A percentile compares a stretch with the other conserved stretches of the same genome.
Conservation (phyloP, 1,140 invertebrate species). For the Notospermus geniculatus region DNA sequence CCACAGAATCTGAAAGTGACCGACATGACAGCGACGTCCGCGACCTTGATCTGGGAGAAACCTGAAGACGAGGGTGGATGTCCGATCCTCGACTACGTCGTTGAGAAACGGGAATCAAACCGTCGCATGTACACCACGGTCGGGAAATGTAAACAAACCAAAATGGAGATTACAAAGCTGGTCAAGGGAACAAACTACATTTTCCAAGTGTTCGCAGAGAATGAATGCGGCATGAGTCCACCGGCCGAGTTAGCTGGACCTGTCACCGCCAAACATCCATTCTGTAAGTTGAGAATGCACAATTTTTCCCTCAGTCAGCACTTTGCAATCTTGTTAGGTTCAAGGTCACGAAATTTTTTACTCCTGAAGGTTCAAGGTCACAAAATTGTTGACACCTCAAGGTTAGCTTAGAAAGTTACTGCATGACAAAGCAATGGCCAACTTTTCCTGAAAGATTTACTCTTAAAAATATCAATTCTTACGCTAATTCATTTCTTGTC, state of each 20-base stretch:
- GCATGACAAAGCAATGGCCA: no score
- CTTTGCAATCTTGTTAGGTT: no score
- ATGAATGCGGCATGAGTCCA: slow-evolving; percentile 72
- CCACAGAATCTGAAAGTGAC: slow-evolving; percentile 37
- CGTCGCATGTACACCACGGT: slow-evolving; percentile 93
- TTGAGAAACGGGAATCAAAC: slow-evolving; percentile 86
- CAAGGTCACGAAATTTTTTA: no score
- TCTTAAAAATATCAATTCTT: background rate
- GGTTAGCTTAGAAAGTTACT: no score
- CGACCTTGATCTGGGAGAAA: slow-evolving; percentile 74
- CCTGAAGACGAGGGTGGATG: slow-evolving; percentile 72
- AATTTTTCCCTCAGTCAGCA: no score
- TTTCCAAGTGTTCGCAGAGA: slow-evolving; percentile 85
- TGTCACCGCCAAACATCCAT: slow-evolving; percentile 46
- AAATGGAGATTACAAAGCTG: slow-evolving; percentile 62
- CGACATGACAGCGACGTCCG: slow-evolving; percentile 55
- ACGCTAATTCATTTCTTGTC: background rate
- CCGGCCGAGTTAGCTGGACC: slow-evolving; percentile 63
- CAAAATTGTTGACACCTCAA: no score
- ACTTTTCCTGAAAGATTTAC: no score
- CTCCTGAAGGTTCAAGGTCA: no score
- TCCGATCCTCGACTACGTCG: slow-evolving; percentile 69
- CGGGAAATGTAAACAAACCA: slow-evolving; percentile 57
- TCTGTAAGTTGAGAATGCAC: no score
- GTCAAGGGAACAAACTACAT: slow-evolving; percentile 83